These are phyloP conservation scores for Epicauta chinensis DNA, from an alignment of 1,140 invertebrate species.

Conservation along the genomic window DNA sequence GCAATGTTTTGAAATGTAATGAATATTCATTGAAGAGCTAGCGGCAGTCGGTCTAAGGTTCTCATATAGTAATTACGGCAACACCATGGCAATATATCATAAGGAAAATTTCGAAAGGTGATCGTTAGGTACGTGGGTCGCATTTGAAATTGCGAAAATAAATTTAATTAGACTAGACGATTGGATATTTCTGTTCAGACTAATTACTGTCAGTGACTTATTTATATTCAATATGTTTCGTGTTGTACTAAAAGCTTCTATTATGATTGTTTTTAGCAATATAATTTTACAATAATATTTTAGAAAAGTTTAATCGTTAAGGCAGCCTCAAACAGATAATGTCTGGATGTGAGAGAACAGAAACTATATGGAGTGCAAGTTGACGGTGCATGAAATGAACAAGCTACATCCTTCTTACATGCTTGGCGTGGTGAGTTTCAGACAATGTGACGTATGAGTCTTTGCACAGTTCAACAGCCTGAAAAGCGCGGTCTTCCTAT, in stretches of 20 bases:
- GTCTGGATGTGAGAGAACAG: no score
- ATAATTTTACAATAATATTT: no score
- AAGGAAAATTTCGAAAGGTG: conserved; percentile 33
- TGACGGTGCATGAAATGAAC: conserved; percentile 28
- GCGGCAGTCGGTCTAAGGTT: conserved; percentile 32
- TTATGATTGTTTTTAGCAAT: no score
- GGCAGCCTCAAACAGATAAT: no score
- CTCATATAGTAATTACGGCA: conserved; percentile 30
- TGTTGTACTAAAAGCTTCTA: no score
- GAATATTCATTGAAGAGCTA: conserved; percentile 32
- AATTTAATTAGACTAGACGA: conserved; percentile 22
- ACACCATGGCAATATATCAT: conserved; percentile 30
- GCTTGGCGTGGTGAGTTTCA: conserved; percentile 15
- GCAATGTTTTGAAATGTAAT: conserved; percentile 26
- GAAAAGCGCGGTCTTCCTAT: conserved; percentile 15
- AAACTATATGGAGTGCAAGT: conserved; percentile 18
- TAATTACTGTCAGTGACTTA: conserved; percentile 10
- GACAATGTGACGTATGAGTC: conserved; percentile 20
- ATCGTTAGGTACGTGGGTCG: conserved; percentile 28
- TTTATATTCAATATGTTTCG: neutral
- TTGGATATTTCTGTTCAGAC: conserved; percentile 21
- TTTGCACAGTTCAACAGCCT: conserved; percentile 23
- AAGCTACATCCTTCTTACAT: conserved; percentile 18
- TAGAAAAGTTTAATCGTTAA: no score
- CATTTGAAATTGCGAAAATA: conserved; percentile 22